Conservation (phyloP, 2,797 vertebrate species). For the Silurus lanzhouensis region DNA sequence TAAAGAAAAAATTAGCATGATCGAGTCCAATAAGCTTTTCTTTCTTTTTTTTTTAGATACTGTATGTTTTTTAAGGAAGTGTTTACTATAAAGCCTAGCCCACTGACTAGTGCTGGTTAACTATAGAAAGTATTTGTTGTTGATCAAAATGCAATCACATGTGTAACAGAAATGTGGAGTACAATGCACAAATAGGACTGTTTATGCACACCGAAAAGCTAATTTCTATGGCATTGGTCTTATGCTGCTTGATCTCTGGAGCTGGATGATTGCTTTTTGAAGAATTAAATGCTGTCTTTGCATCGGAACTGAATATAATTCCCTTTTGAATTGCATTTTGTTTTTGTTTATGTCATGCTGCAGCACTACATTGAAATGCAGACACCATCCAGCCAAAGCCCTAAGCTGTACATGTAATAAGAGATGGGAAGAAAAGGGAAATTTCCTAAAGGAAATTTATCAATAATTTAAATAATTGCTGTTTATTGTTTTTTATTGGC, state of each 20-base stretch:
- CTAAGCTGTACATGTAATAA: not conserved
- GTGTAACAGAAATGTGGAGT: not conserved
- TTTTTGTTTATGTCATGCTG: not conserved
- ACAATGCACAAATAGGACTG: not conserved
- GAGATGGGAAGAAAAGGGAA: too few relatives aligned
- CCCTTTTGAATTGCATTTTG: not conserved
- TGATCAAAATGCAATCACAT: not conserved
- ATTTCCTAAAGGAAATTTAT: not conserved
- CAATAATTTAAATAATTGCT: not conserved
- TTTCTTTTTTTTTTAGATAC: not conserved
- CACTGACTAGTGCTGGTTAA: not conserved
- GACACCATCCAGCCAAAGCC: not conserved
- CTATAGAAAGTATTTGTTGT: not conserved
- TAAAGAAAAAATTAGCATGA: not conserved
- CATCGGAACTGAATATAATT: not conserved
- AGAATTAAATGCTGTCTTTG: not conserved
- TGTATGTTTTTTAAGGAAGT: not conserved
- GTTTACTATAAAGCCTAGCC: not conserved
- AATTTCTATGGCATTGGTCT: not conserved
- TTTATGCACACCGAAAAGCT: not conserved
- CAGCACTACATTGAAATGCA: not conserved
- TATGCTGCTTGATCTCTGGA: not conserved
- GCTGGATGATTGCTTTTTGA: not conserved
- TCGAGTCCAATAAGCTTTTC: not conserved
- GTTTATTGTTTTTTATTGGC: not conserved